These are phyloP conservation scores for Heteronetta atricapilla DNA, from an alignment of 2,113 vertebrate species.

Conservation along the genomic window DNA sequence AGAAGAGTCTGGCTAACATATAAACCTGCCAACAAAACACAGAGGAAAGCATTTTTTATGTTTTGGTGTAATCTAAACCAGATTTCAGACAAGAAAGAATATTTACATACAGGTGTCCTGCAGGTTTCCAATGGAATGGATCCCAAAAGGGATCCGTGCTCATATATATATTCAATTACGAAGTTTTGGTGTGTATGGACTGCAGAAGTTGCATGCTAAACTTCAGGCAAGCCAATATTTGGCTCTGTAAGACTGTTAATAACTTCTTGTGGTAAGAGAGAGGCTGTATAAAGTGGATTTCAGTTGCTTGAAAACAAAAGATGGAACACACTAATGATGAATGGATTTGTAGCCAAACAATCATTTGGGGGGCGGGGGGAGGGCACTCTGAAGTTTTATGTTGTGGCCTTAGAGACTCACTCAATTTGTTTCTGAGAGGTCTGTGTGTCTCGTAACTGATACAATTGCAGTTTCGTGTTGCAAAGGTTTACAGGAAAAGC, in stretches of 20 bases:
- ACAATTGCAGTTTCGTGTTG: neutral
- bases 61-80: neutral
- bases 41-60: neutral
- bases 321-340: neutral
- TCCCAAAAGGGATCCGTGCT: neutral
- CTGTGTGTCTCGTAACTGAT: neutral
- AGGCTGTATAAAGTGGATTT: neutral
- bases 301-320: neutral
- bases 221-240: neutral
- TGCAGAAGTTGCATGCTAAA: neutral
- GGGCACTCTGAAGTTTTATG: neutral
- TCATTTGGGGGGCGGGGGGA: neutral
- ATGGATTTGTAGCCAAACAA: neutral
- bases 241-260: neutral
- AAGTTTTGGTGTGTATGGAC: neutral
- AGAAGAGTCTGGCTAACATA: neutral
- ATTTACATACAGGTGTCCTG: fast-evolving
- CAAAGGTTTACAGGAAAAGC: neutral
- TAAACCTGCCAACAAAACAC: neutral
- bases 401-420: neutral
- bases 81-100: neutral
- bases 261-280: neutral
- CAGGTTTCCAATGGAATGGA: neutral
- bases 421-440: neutral
- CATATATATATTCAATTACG: neutral